phyloP scores from a whole-genome alignment of 2,888 invertebrate genomes.

The Rotaria macrura region DNA sequence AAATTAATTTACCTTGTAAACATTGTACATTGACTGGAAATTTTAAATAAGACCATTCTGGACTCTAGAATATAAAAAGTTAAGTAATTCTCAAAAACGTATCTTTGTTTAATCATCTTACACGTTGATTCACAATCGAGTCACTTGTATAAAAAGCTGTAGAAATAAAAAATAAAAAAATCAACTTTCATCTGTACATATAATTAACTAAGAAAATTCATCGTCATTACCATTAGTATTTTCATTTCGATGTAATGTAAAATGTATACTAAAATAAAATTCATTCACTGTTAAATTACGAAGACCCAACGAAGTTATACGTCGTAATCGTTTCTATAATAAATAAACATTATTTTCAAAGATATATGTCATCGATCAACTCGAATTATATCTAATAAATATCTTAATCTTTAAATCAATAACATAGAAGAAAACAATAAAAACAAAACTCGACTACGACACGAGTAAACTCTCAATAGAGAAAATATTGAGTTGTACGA shows the following conservation, averaged over 20 bases:
- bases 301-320: not conserved
- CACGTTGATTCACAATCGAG: not conserved
- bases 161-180: not conserved
- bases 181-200: no score
- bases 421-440: no score
- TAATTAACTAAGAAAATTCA: not conserved
- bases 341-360: not conserved
- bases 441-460: no score
- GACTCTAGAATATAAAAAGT: not conserved
- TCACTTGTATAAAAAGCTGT: slow-evolving; percentile 20
- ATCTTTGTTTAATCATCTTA: not conserved
- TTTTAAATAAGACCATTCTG: slow-evolving; percentile 13
- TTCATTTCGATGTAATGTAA: slow-evolving; percentile 10
- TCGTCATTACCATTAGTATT: not conserved
- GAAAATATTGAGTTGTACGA: no score
- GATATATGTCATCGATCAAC: not conserved
- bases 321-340: slow-evolving; percentile 11
- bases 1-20: not conserved
- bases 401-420: no score
- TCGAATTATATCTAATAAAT: no score
- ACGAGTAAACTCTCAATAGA: no score
- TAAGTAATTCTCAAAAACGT: not conserved
- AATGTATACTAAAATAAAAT: not conserved
- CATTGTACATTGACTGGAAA: not conserved
- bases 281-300: slow-evolving; percentile 9